Evolutionary conservation across 2,888 invertebrate species (phyloP).

Genomic region (Criorhina ranunculi): DNA sequence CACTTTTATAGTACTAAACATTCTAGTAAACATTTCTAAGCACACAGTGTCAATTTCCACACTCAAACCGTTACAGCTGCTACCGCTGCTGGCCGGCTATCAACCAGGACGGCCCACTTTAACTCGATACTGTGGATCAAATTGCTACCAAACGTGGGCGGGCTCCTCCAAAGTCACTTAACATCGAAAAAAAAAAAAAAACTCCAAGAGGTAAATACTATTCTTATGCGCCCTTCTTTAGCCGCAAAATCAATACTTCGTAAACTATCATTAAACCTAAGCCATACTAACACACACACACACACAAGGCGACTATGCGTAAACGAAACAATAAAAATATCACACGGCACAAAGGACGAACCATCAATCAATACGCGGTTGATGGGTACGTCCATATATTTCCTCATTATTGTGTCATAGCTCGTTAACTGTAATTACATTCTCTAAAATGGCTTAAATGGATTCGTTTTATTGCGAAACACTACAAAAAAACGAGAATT

Average conservation of each 20-base stretch:
- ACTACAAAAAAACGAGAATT: slow-evolving; percentile 6
- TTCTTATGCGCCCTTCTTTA: slow-evolving; percentile 34
- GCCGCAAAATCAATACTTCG: slow-evolving; percentile 65
- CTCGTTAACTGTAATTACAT: slow-evolving; percentile 76
- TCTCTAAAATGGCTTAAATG: slow-evolving; percentile 72
- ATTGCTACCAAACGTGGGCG: slow-evolving; percentile 53
- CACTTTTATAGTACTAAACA: slow-evolving; percentile 44
- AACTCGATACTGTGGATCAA: slow-evolving; percentile 55
- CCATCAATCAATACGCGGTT: slow-evolving; percentile 63
- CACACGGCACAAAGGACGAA: slow-evolving; percentile 50
- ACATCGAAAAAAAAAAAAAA: slow-evolving; percentile 26
- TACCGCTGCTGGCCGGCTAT: slow-evolving; percentile 13
- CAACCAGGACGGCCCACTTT: slow-evolving; percentile 49
- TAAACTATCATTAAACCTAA: slow-evolving; percentile 63
- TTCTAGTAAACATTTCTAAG: slow-evolving; percentile 63
- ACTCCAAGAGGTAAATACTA: slow-evolving; percentile 37
- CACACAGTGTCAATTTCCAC: slow-evolving; percentile 40
- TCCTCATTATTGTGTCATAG: slow-evolving; percentile 70
- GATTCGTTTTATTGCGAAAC: slow-evolving; percentile 56
- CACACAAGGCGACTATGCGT: slow-evolving; percentile 40
- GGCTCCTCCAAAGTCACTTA: slow-evolving; percentile 63
- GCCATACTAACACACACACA: slow-evolving; percentile 19
- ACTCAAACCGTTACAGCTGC: slow-evolving; percentile 13
- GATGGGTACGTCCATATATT: slow-evolving; percentile 1
- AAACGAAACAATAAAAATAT: slow-evolving; percentile 68